A percentile compares a stretch with the other conserved stretches of the same genome.
Conservation (phyloP, 2,797 vertebrate genomes). For the Falco concolor region DNA sequence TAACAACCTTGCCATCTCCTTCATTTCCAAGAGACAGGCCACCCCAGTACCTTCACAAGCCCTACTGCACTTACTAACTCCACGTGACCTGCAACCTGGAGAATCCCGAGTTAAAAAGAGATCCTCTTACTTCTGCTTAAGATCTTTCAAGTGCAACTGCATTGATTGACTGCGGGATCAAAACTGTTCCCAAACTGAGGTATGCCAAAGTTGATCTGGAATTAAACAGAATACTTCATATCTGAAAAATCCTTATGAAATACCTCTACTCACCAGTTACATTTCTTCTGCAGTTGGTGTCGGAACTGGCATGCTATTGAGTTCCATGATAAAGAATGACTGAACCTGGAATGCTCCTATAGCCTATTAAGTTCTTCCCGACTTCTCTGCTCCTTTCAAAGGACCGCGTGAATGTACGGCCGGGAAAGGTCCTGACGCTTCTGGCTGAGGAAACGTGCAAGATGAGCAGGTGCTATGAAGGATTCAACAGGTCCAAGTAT, state of each 20-base stretch:
- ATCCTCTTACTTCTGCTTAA: background rate
- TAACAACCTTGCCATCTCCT: background rate
- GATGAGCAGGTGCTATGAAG: background rate
- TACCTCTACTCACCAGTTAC: slow-evolving; percentile 26
- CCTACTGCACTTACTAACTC: background rate
- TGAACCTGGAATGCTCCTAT: slow-evolving; percentile 10
- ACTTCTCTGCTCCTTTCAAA: slow-evolving; percentile 14
- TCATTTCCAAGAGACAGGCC: background rate
- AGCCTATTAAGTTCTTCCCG: background rate
- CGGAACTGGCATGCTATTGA: slow-evolving; percentile 14
- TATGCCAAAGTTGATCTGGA: background rate
- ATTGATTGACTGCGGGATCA: background rate
- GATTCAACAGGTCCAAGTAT: background rate
- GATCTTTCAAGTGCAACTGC: background rate
- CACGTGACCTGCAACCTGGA: background rate
- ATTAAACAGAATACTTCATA: background rate
- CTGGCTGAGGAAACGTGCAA: background rate
- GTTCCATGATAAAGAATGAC: background rate
- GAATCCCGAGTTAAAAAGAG: background rate
- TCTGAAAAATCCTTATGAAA: slow-evolving; percentile 27
- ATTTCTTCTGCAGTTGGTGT: background rate
- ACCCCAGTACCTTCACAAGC: background rate
- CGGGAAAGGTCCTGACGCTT: background rate
- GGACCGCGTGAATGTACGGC: background rate
- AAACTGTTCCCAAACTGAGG: accelerated